Evolutionary conservation across 2,888 invertebrate genomes (phyloP).

Genomic region (Apodemia hepburni): DNA sequence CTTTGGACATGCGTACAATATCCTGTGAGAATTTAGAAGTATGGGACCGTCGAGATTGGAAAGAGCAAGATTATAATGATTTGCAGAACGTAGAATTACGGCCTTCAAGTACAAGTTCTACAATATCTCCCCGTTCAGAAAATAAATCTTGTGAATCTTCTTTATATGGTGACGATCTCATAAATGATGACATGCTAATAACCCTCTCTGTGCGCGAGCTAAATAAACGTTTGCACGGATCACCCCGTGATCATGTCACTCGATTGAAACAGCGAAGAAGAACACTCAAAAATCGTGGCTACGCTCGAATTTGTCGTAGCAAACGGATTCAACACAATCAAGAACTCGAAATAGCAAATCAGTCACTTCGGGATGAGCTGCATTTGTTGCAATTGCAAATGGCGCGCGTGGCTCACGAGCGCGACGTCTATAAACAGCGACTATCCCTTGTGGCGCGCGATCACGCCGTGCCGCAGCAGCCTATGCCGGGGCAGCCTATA

Average conservation of each 20-base stretch:
- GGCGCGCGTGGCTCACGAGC: conserved; percentile 87
- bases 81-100: conserved; percentile 65
- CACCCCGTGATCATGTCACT: conserved; percentile 93
- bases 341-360: conserved; percentile 92
- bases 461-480: conserved; percentile 59
- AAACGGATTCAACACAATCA: conserved; percentile 94
- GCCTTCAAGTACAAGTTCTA: conserved; percentile 87
- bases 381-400: conserved; percentile 87
- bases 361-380: conserved; percentile 88
- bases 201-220: conserved; percentile 94
- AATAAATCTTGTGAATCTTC: conserved; percentile 69
- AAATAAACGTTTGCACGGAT: conserved; percentile 95
- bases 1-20: conserved; percentile 89
- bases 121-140: conserved; percentile 80
- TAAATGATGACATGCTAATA: conserved; percentile 93
- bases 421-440: conserved; percentile 90
- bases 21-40: conserved; percentile 84
- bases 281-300: conserved; percentile 96
- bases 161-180: conserved; percentile 84
- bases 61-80: conserved; percentile 74
- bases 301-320: conserved; percentile 97
- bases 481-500: conserved; percentile 63
- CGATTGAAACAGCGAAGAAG: conserved; percentile 95
- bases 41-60: conserved; percentile 84
- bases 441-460: conserved; percentile 79